A percentile compares a stretch with the other conserved stretches of the same genome.
Evolutionary conservation across 2,888 invertebrate genomes (phyloP).

Genomic region (Melipona beecheii): DNA sequence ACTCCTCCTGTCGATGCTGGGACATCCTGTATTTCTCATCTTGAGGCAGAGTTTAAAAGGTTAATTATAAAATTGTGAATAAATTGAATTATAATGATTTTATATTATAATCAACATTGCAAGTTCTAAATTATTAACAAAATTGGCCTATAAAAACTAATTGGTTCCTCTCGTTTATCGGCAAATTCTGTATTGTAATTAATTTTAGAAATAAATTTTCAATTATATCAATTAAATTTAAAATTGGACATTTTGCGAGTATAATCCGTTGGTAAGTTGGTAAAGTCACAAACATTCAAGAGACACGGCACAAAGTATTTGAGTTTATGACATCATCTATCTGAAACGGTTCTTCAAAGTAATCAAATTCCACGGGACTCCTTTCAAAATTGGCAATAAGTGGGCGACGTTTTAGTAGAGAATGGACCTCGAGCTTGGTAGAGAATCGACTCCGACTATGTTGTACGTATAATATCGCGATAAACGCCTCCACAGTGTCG

Average conservation of each 20-base stretch:
- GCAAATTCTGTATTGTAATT: too few relatives aligned
- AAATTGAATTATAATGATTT: too few relatives aligned
- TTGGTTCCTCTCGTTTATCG: too few relatives aligned
- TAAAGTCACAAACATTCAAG: constrained; percentile 1
- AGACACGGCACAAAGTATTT: constrained; percentile 4
- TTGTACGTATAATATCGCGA: constrained; percentile 21
- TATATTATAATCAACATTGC: too few relatives aligned
- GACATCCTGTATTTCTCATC: too few relatives aligned
- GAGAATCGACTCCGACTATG: constrained; percentile 4
- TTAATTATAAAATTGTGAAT: too few relatives aligned
- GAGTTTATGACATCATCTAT: constrained; percentile 42
- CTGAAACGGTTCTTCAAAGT: constrained; percentile 34
- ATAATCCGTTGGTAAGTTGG: neutral
- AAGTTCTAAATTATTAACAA: too few relatives aligned
- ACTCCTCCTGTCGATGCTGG: too few relatives aligned
- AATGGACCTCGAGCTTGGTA: constrained; percentile 49
- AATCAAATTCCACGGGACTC: constrained; percentile 50
- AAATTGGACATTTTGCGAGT: neutral
- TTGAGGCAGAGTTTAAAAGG: too few relatives aligned
- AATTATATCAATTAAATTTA: too few relatives aligned
- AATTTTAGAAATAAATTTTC: too few relatives aligned
- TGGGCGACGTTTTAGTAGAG: constrained; percentile 64
- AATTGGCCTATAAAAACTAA: too few relatives aligned
- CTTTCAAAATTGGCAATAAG: constrained; percentile 65
- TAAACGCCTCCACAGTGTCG: constrained; percentile 38